Base-by-base conservation (phyloP, 2,113 vertebrate genomes). In the Jaculus jaculus region DNA sequence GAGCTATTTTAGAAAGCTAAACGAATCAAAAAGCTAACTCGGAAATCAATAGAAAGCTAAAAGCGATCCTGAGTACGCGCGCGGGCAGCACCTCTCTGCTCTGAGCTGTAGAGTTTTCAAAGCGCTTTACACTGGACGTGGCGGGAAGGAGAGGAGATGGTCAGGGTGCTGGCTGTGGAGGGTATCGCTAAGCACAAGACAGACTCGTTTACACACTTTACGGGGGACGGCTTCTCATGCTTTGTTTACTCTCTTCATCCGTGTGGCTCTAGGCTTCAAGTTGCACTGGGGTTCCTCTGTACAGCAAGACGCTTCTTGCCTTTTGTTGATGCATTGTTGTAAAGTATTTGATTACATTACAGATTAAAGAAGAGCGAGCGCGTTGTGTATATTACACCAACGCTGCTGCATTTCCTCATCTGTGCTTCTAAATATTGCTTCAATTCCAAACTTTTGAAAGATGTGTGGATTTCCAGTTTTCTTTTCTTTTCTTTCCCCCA, bases 271-370 rank as follows among this genome's bases (percentile, higher is more conserved):
- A 98, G 98, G 98, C 98, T 98, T 98, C 97, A 98, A 98, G 98
- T 98, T 98, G 98, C 97, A 98, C 98, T 98, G 96, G 97, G 98
- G 98, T 98, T 98, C 98, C 98, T 98, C 98, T 98, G 98, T 98
- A 98, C 97, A 97, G 98, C 98, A 98, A 98, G 98, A 98, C 88
- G 97, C 98, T 98, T 98, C 98, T 98, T 98, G 99, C 99, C 98
- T 98, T 99, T 99, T 99, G 99, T 99, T 99, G 98, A 99, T 99
- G 99, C 98, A 98, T 98, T 98, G 99, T 99, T 99, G 99, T 99
- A 99, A 99, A 99, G 99, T 99, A 99, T 99, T 99, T 98, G 98
- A 98, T 99, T 99, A 99, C 98, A 99, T 99, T 99, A 99, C 98
- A 98, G 99, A 99, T 98, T 98, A 98, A 98, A 98, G 96, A 93